phyloP scores from a whole-genome alignment of 2,888 invertebrate species.

The Celastrina argiolus region DNA sequence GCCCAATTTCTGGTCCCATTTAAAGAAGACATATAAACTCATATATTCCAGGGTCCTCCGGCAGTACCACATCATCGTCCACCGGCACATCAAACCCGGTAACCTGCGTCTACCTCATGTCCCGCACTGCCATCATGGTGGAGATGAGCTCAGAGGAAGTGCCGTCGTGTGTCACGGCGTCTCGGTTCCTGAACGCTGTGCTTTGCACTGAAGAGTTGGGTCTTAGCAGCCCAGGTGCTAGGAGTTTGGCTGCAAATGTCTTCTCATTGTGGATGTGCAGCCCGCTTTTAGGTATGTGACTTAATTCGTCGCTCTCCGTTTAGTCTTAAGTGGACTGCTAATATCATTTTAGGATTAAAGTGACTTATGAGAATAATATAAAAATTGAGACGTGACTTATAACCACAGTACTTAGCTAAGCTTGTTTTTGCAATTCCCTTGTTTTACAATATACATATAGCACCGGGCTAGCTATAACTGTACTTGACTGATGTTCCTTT shows the following conservation, averaged over 20 bases:
- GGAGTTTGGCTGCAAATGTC: conserved; percentile 86
- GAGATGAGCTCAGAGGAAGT: conserved; percentile 81
- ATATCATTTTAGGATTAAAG: no score
- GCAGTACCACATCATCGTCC: conserved; percentile 66
- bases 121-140: conserved; percentile 87
- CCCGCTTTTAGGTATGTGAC: conserved; percentile 84
- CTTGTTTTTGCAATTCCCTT: no score
- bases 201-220: conserved; percentile 83
- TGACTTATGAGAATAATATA: no score
- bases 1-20: no score
- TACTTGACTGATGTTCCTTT: no score
- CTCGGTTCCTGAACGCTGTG: conserved; percentile 60
- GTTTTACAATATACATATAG: no score
- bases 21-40: no score
- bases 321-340: no score
- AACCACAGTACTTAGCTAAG: no score
- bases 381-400: no score
- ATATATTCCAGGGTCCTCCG: conserved; percentile 56
- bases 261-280: conserved; percentile 98
- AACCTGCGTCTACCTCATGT: conserved; percentile 88
- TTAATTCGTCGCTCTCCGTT: no score
- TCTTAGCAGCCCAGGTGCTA: conserved; percentile 83
- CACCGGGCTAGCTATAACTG: no score
- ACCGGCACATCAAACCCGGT: conserved; percentile 76
- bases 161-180: conserved; percentile 57